phyloP scores from a whole-genome alignment of 2,113 vertebrate species.

The Heterotis niloticus region DNA sequence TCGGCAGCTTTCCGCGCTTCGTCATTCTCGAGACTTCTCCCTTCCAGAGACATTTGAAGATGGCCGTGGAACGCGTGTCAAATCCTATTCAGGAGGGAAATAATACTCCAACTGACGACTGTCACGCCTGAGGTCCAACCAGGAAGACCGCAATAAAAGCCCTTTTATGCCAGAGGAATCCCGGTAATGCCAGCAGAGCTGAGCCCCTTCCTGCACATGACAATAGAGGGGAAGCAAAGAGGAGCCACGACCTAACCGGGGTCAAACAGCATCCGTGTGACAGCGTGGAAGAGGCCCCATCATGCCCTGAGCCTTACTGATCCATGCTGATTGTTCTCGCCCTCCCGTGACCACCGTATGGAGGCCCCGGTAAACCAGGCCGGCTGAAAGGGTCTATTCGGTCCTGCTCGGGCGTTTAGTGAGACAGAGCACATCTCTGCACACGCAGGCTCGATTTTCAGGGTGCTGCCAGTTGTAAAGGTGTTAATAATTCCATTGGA shows the following conservation, averaged over 20 bases:
- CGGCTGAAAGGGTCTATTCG: too few relatives aligned
- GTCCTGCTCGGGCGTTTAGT: too few relatives aligned
- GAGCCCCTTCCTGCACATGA: not conserved
- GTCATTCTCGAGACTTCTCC: constrained; percentile 41
- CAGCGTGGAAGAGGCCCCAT: not conserved
- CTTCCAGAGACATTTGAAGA: not conserved
- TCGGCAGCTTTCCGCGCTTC: constrained; percentile 47
- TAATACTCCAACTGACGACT: not conserved
- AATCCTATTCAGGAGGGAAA: not conserved
- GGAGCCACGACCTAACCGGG: not conserved
- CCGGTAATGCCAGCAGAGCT: not conserved
- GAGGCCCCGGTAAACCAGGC: too few relatives aligned
- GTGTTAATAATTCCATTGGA: not conserved
- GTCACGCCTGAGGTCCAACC: not conserved
- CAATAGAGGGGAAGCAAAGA: not conserved
- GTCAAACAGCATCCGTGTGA: too few relatives aligned
- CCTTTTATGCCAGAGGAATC: not conserved
- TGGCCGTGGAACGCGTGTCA: not conserved
- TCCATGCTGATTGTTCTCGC: not conserved
- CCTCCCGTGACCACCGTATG: too few relatives aligned
- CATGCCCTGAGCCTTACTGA: not conserved
- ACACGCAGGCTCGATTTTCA: not conserved
- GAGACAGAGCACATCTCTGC: constrained; percentile 15
- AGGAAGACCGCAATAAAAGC: too few relatives aligned
- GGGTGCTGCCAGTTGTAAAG: not conserved